Evolutionary conservation across 2,797 vertebrate genomes (phyloP).

Genomic region (Gymnodraco acuticeps): DNA sequence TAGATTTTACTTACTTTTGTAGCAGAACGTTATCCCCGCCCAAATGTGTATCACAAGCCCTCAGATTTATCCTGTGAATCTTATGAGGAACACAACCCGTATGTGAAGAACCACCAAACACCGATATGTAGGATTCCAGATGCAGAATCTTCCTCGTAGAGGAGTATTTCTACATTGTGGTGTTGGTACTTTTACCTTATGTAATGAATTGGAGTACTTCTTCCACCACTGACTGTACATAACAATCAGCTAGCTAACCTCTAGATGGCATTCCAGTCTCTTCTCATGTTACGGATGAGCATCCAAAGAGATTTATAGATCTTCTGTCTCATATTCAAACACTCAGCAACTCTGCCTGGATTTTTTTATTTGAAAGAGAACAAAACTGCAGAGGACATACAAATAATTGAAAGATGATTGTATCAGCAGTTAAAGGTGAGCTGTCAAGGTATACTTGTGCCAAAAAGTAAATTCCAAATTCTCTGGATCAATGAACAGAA

Average conservation of each 20-base stretch:
- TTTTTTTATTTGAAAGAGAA: constrained; percentile 5
- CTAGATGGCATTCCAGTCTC: constrained; percentile 24
- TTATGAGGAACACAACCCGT: too few species aligned
- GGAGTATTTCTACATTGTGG: background rate
- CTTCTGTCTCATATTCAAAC: constrained; percentile 1
- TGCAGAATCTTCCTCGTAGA: background rate
- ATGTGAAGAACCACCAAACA: background rate
- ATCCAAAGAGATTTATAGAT: background rate
- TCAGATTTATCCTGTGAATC: background rate
- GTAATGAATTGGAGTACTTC: background rate
- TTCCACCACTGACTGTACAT: background rate
- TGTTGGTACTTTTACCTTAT: too few species aligned
- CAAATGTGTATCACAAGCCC: background rate
- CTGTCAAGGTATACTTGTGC: background rate
- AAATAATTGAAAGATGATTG: constrained; percentile 18
- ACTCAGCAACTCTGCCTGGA: background rate
- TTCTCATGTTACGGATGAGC: constrained; percentile 10
- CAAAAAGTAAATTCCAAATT: constrained; percentile 18
- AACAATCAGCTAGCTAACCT: constrained; percentile 24
- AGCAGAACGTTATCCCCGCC: background rate
- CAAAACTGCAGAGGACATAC: constrained; percentile 4
- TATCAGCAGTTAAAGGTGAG: constrained; percentile 25
- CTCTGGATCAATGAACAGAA: constrained; percentile 10
- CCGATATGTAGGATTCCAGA: background rate
- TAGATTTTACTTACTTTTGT: background rate